Conservation (phyloP, 2,888 invertebrate genomes). For the Epistrophella euchroma region DNA sequence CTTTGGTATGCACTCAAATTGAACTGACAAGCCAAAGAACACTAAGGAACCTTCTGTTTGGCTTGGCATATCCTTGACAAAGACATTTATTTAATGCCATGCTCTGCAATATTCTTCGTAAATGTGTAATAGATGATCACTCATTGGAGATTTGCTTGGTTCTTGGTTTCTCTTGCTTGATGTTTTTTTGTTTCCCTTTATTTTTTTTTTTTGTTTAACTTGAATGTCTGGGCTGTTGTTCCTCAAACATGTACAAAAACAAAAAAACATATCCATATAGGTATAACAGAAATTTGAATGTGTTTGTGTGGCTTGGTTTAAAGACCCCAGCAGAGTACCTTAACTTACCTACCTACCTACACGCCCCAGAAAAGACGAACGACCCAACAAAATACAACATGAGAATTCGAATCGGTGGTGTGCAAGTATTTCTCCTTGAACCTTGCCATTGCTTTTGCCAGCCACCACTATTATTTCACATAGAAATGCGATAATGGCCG, state of each 20-base stretch:
- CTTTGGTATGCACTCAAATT: constrained; percentile 22
- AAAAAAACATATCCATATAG: not conserved
- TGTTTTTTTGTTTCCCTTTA: constrained; percentile 15
- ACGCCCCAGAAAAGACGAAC: constrained; percentile 14
- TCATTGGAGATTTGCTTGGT: constrained; percentile 66
- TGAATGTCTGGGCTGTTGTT: constrained; percentile 27
- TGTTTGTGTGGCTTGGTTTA: constrained; percentile 53
- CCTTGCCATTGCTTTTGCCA: constrained; percentile 47
- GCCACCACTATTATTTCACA: constrained; percentile 54
- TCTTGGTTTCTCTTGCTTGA: constrained; percentile 38
- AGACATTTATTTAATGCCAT: constrained; percentile 66
- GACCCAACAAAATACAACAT: constrained; percentile 42
- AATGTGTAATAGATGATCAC: constrained; percentile 67
- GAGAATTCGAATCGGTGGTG: constrained; percentile 45
- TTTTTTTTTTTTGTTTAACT: constrained; percentile 1
- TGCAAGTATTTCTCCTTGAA: constrained; percentile 71
- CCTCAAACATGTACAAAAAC: constrained; percentile 14
- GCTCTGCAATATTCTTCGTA: constrained; percentile 59
- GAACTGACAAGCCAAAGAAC: constrained; percentile 23
- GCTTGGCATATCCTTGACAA: constrained; percentile 65
- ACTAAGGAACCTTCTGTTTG: constrained; percentile 36
- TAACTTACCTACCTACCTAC: not conserved
- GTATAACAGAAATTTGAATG: not conserved
- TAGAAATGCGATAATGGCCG: constrained; percentile 39
- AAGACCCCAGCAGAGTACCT: constrained; percentile 64